Evolutionary conservation across 2,888 invertebrate genomes (phyloP).

Genomic region (Malthinus seriepunctatus): DNA sequence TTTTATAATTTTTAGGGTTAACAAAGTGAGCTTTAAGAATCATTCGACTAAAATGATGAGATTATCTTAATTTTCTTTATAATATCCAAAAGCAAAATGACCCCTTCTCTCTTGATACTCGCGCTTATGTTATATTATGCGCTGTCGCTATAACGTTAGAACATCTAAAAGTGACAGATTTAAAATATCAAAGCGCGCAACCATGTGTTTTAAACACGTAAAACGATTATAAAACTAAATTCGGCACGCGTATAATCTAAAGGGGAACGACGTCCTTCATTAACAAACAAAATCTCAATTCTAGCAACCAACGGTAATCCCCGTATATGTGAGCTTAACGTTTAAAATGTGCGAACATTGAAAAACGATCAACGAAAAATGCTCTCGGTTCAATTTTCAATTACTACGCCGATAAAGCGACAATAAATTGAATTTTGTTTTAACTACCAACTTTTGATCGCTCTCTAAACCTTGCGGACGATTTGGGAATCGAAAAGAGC

Average conservation of each 20-base stretch:
- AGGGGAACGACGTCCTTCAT: conserved; percentile 33
- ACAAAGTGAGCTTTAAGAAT: neutral
- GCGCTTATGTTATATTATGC: too few species aligned
- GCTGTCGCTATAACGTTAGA: neutral
- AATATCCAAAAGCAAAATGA: conserved; percentile 19
- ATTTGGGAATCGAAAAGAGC: neutral
- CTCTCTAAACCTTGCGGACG: too few species aligned
- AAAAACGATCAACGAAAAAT: conserved; percentile 28
- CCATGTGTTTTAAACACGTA: conserved; percentile 42
- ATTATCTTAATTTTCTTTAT: conserved; percentile 24
- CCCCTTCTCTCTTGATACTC: conserved; percentile 9
- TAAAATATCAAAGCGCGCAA: conserved; percentile 38
- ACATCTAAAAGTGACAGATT: conserved; percentile 26
- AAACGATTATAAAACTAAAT: conserved; percentile 43
- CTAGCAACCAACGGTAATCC: conserved; percentile 25
- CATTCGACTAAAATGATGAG: conserved; percentile 19
- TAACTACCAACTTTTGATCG: neutral
- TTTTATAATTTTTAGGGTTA: neutral
- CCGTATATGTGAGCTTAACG: conserved; percentile 16
- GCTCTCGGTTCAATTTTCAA: conserved; percentile 19
- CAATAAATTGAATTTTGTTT: conserved; percentile 1
- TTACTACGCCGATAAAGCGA: conserved; percentile 11
- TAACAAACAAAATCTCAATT: conserved; percentile 29
- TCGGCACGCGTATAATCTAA: conserved; percentile 40
- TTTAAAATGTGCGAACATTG: conserved; percentile 27